phyloP scores from a whole-genome alignment of 2,797 vertebrate species.

The Oreonectes daqikongensis region DNA sequence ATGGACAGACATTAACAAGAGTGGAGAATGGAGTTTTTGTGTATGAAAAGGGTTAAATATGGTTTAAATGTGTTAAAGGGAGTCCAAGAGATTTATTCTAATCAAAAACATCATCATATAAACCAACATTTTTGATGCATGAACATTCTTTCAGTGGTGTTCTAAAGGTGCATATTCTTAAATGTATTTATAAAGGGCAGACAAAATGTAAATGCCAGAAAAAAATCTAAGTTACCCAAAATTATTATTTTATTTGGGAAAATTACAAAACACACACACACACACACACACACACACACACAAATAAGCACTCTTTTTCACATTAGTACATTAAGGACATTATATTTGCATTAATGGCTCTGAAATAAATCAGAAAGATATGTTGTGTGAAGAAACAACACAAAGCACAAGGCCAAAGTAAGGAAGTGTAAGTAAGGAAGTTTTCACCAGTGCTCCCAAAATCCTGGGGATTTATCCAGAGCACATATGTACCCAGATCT shows the following conservation, averaged over 20 bases:
- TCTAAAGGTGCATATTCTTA: neutral
- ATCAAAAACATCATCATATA: neutral
- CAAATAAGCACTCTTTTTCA: conserved; percentile 67
- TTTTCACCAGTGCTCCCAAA: too few species aligned
- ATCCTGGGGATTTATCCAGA: too few species aligned
- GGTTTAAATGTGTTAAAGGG: neutral
- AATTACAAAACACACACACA: conserved; percentile 63
- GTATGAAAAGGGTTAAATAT: neutral
- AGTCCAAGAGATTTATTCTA: neutral
- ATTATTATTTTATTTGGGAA: conserved; percentile 78
- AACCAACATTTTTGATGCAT: too few species aligned
- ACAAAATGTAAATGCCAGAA: conserved; percentile 75
- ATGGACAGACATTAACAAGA: neutral
- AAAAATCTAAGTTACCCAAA: conserved; percentile 78
- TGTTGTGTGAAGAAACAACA: neutral
- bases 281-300: conserved; percentile 71
- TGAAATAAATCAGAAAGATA: neutral
- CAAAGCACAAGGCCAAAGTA: conserved; percentile 5
- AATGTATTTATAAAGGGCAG: conserved; percentile 42
- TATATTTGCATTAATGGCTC: conserved; percentile 59
- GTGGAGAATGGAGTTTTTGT: neutral
- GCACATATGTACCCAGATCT: too few species aligned
- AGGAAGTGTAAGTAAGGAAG: conserved; percentile 17
- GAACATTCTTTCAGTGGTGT: neutral
- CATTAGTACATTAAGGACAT: conserved; percentile 73